These are phyloP conservation scores for Tetramorium parvispinum DNA, from an alignment of 1,140 invertebrate species.

Conservation along the genomic window DNA sequence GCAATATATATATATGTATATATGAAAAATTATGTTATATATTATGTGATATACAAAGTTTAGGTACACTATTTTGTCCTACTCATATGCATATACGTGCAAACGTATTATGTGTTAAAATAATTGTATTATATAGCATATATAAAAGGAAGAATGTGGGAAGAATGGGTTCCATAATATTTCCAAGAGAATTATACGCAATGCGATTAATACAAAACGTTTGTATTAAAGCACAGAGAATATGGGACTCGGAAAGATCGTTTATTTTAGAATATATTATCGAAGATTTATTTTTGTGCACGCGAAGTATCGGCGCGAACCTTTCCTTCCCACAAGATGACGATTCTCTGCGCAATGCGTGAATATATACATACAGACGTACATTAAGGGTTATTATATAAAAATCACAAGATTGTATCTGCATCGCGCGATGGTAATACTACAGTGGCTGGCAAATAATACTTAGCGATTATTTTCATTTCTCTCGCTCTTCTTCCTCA, in stretches of 20 bases:
- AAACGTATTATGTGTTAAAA: slow-evolving; percentile 55
- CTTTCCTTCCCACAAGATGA: slow-evolving; percentile 49
- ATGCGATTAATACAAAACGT: slow-evolving; percentile 15
- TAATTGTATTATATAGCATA: slow-evolving; percentile 52
- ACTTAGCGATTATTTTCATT: slow-evolving; percentile 45
- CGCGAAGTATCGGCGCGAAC: not conserved
- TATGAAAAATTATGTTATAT: slow-evolving; percentile 55
- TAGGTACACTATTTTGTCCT: slow-evolving; percentile 57
- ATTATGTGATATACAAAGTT: slow-evolving; percentile 59
- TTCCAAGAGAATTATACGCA: slow-evolving; percentile 24
- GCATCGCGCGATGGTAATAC: slow-evolving; percentile 46
- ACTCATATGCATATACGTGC: slow-evolving; percentile 55
- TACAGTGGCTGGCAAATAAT: slow-evolving; percentile 53
- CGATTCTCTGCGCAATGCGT: slow-evolving; percentile 35
- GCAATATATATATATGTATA: slow-evolving; percentile 25
- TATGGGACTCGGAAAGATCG: not conserved
- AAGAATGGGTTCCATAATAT: slow-evolving; percentile 51
- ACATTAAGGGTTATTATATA: slow-evolving; percentile 44
- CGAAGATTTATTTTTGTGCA: slow-evolving; percentile 30
- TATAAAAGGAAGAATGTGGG: slow-evolving; percentile 23
- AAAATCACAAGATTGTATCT: slow-evolving; percentile 52
- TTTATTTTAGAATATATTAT: not conserved
- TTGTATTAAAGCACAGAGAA: not conserved
- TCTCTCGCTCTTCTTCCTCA: not conserved
- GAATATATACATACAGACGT: slow-evolving; percentile 53